Evolutionary conservation across 2,113 vertebrate species (phyloP).

Genomic region (Anhinga rufa): DNA sequence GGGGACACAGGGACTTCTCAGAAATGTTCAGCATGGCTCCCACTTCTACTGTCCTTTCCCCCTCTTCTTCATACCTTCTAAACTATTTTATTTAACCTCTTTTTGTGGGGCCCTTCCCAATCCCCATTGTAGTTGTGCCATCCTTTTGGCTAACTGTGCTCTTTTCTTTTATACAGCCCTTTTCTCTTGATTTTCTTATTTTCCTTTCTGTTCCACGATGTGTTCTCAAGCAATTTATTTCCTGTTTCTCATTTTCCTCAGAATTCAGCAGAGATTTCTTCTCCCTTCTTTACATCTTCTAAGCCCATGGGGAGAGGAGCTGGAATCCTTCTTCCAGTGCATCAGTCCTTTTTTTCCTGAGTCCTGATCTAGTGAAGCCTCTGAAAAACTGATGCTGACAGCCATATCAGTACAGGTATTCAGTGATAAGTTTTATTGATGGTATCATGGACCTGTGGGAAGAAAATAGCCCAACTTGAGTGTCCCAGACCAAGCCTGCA

Average conservation of each 20-base stretch:
- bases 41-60: neutral
- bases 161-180: neutral
- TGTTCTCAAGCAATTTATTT: neutral
- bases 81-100: neutral
- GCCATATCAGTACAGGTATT: neutral
- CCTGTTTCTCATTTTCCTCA: neutral
- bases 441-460: neutral
- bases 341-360: neutral
- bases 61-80: neutral
- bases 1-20: neutral
- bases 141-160: neutral
- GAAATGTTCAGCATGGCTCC: neutral
- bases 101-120: neutral
- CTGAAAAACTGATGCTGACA: neutral
- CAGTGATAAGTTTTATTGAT: neutral
- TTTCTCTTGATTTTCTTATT: neutral
- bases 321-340: neutral
- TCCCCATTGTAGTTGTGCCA: neutral
- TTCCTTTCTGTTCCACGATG: neutral
- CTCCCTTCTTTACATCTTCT: neutral
- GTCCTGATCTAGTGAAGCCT: neutral
- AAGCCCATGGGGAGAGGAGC: neutral
- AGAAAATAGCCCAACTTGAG: neutral
- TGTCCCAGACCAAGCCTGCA: neutral
- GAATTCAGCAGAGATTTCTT: neutral